Percentiles rank a stretch among this genome's conserved stretches.
These are phyloP conservation scores for Xiphorhynchus elegans DNA, from an alignment of 2,113 vertebrate species.

Conservation along the genomic window DNA sequence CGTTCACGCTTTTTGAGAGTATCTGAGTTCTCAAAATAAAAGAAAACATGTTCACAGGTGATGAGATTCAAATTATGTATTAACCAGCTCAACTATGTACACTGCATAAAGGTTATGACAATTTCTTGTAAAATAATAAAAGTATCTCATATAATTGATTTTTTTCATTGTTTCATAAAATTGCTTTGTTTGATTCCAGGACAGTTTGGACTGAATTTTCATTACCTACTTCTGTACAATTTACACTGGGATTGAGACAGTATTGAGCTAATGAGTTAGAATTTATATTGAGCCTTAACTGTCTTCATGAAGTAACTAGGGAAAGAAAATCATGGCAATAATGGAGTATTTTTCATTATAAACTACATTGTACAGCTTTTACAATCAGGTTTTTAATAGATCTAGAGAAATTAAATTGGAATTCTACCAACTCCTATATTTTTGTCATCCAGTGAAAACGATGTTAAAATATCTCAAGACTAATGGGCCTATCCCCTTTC, in stretches of 20 bases:
- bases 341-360: constrained; percentile 77
- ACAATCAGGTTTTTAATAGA: constrained; percentile 74
- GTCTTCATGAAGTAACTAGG: constrained; percentile 73
- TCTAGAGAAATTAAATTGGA: constrained; percentile 73
- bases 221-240: constrained; percentile 77
- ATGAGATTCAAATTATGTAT: constrained; percentile 16
- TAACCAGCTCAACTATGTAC: constrained; percentile 47
- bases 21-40: background rate
- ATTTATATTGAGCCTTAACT: constrained; percentile 80
- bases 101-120: constrained; percentile 50
- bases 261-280: constrained; percentile 80
- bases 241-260: constrained; percentile 75
- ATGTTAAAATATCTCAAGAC: constrained; percentile 31
- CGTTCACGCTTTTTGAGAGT: background rate
- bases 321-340: constrained; percentile 73
- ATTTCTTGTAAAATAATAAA: constrained; percentile 72
- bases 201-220: constrained; percentile 75
- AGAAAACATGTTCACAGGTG: background rate
- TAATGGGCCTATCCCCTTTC: background rate
- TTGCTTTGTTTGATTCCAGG: constrained; percentile 72
- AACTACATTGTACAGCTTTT: constrained; percentile 71
- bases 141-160: constrained; percentile 73
- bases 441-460: constrained; percentile 37
- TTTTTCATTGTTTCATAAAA: constrained; percentile 77
- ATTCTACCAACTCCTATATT: constrained; percentile 68